These are phyloP conservation scores for Sminthopsis crassicaudata DNA, from an alignment of 2,113 vertebrate species.

Conservation along the genomic window DNA sequence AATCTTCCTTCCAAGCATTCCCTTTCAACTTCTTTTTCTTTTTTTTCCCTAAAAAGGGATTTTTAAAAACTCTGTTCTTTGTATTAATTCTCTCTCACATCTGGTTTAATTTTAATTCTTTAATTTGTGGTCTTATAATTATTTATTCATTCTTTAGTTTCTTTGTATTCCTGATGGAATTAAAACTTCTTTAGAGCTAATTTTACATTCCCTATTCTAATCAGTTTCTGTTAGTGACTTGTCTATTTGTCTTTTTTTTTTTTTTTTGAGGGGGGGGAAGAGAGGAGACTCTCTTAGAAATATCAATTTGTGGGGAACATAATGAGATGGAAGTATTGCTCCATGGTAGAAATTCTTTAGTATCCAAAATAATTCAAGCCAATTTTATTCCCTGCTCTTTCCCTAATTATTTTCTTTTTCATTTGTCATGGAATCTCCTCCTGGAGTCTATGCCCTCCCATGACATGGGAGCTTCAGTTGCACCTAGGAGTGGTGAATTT, in stretches of 20 bases:
- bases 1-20: background rate
- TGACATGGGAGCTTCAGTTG: background rate
- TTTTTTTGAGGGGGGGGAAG: too few species aligned
- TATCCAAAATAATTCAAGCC: background rate
- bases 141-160: background rate
- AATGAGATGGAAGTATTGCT: background rate
- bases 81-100: background rate
- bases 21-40: background rate
- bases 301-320: background rate
- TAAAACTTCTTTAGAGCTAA: background rate
- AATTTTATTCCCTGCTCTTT: background rate
- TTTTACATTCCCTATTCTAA: background rate
- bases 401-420: background rate
- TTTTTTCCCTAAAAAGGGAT: background rate
- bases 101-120: background rate
- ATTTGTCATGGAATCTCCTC: background rate
- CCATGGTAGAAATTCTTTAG: background rate
- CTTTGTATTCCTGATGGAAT: background rate
- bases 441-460: background rate
- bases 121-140: background rate
- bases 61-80: background rate
- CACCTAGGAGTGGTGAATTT: background rate
- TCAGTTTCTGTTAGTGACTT: background rate
- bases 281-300: background rate
- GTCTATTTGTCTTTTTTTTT: background rate